Evolutionary conservation across 2,797 vertebrate genomes (phyloP).

Genomic region (Anomalospiza imberbis): DNA sequence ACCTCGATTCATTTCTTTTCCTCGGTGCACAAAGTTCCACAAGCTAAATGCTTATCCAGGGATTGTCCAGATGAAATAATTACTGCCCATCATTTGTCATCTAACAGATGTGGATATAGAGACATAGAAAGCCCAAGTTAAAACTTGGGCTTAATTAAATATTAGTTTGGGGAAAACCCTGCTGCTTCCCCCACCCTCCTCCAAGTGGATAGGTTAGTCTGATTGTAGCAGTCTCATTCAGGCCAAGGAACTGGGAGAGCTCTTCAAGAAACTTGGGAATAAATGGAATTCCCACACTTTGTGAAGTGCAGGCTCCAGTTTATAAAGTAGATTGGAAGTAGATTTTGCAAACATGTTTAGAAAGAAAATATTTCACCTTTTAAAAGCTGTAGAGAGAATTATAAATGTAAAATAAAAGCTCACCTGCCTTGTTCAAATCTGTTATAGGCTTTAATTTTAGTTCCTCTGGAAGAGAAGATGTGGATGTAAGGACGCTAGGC

Average conservation of each 20-base stretch:
- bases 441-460: slow-evolving; percentile 93
- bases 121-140: neutral
- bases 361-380: neutral
- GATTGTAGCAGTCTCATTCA: neutral
- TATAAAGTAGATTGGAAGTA: neutral
- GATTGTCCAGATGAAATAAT: neutral
- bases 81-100: neutral
- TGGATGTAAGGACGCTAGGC: slow-evolving; percentile 94
- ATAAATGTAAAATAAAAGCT: neutral
- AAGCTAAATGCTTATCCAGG: neutral
- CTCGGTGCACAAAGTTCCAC: neutral
- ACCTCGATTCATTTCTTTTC: neutral
- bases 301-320: neutral
- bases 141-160: neutral
- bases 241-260: neutral
- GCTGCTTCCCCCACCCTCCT: neutral
- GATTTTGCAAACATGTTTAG: neutral
- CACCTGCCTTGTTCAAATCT: slow-evolving; percentile 30
- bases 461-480: slow-evolving; percentile 96
- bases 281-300: neutral
- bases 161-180: neutral
- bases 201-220: neutral
- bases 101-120: neutral
- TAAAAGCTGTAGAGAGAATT: neutral
- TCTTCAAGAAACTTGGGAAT: neutral